phyloP scores from a whole-genome alignment of 35 echinoderm and acorn worm species.

The Nesometra sesokonis region DNA sequence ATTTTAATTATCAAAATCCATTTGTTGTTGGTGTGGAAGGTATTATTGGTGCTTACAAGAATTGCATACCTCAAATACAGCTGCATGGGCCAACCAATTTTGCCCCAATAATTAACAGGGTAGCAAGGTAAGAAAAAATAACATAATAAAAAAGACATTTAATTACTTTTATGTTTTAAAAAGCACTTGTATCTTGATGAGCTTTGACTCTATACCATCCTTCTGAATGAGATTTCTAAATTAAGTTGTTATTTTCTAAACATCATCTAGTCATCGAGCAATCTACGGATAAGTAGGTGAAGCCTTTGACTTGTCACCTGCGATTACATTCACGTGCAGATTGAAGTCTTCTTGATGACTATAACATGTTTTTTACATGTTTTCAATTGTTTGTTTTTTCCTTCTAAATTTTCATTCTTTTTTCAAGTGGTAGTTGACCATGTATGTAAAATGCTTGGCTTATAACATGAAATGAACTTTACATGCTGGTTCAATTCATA shows the following conservation, averaged over 20 bases:
- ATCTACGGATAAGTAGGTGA: no score
- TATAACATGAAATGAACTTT: no score
- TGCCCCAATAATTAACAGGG: neutral
- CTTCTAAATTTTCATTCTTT: no score
- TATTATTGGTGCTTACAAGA: neutral
- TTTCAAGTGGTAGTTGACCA: no score
- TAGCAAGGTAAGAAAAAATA: conserved; percentile 9
- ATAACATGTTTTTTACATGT: no score
- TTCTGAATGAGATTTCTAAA: neutral
- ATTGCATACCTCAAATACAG: neutral
- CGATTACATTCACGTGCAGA: no score
- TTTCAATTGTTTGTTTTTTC: no score
- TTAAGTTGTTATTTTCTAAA: neutral
- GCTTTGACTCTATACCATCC: neutral
- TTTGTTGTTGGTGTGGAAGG: neutral
- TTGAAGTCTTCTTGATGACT: no score
- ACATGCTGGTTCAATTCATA: no score
- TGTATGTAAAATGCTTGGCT: no score
- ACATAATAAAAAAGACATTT: no score
- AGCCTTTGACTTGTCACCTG: no score
- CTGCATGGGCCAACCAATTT: conserved; percentile 5
- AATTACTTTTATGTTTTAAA: neutral
- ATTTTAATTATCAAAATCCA: neutral
- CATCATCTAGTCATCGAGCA: neutral
- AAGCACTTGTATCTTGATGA: neutral